These are phyloP conservation scores for Bucorvus abyssinicus DNA, from an alignment of 2,797 vertebrate genomes.

Conservation along the genomic window DNA sequence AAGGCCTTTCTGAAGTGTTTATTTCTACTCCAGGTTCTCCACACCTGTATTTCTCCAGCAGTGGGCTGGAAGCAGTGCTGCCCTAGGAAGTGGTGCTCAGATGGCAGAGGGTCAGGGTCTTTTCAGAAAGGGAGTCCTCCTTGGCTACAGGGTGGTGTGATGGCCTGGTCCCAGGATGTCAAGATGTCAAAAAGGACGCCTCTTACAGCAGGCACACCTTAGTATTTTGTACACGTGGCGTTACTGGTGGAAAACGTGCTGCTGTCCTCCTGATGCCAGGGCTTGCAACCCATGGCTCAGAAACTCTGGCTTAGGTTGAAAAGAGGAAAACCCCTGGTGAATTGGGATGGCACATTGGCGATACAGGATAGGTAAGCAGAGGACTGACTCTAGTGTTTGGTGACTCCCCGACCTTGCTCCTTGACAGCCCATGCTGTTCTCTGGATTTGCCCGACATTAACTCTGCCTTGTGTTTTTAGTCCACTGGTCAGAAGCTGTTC, in stretches of 20 bases:
- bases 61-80: not conserved
- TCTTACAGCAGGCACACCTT: not conserved
- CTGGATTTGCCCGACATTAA: not conserved
- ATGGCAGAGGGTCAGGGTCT: not conserved
- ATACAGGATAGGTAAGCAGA: fast-evolving
- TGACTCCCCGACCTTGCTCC: not conserved
- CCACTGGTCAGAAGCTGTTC: not conserved
- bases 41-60: not conserved
- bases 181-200: not conserved
- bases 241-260: not conserved
- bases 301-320: not conserved
- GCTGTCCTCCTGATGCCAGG: not conserved
- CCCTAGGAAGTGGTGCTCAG: not conserved
- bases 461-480: not conserved
- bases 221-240: not conserved
- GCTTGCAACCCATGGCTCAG: not conserved
- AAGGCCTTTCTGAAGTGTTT: not conserved
- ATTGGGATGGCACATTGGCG: not conserved
- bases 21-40: not conserved
- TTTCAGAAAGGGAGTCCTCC: not conserved
- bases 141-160: fast-evolving
- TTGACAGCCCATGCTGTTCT: not conserved
- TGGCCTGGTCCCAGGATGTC: fast-evolving
- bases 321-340: not conserved
- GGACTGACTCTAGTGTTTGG: not conserved